Base-by-base conservation (phyloP, 2,797 vertebrate genomes). In the Varecia variegata region DNA sequence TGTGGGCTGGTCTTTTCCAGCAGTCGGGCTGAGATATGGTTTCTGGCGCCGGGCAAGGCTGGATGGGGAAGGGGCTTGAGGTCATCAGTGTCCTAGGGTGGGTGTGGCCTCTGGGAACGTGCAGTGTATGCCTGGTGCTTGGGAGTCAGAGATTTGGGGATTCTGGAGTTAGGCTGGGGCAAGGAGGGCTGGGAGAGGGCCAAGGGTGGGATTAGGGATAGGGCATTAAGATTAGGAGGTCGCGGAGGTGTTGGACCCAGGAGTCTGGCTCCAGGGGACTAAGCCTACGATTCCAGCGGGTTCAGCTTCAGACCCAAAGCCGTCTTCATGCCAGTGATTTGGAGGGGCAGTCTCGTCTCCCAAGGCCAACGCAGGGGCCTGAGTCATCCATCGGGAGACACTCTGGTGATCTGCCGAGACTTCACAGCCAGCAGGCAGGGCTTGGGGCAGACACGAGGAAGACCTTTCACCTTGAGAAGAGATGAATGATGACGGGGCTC, bases 1-100 rank as follows among this genome's bases (percentile, higher is more conserved):
- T 1, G 5, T 68, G 45, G 54, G 74, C 92, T 94, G 88, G 93
- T 95, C 95, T 97, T 96, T 97, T 93, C 95, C 80, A 94, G 91
- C 25, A 30, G 1, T 84, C 79, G 23, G 10, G 54, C 74, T 93
- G 43, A 0, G 2, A 9, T 82, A n/a, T 74, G 58, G 47, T 81
- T 90, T 86, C 88, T 87, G 81, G 47, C 38, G 47, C 54, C 25
- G 65, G 65, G 71, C 77, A n/a, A 68, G 35, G 27, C 43, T 62
- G 25, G 18, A 40, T 56, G 20, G 68, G 54, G 86, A 94, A 40
- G 86, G 86, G 87, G 60, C 73, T 65, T 62, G 54, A 80, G n/a
- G 35, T 76, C n/a, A 45, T 71, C 27, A 17, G 70, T 56, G 35
- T 30, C 52, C 50, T 27, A 38, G 35, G 43, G 35, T 25, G n/a